Evolutionary conservation across 2,797 vertebrate genomes (phyloP).

Genomic region (Hoplostethus atlanticus): DNA sequence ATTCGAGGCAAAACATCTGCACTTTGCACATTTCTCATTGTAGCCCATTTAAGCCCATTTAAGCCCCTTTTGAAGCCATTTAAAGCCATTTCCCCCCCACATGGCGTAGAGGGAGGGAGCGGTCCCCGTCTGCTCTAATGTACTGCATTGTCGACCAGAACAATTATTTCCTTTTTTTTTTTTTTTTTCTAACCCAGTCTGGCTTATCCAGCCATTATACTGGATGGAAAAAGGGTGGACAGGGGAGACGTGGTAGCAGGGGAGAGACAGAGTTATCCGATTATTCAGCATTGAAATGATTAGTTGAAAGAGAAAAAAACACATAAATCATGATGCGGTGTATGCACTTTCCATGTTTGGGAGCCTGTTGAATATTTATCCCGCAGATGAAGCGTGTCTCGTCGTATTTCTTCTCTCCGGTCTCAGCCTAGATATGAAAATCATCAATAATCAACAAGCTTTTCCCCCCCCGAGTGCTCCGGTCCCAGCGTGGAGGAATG

Average conservation of each 20-base stretch:
- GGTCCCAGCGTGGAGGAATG: neutral
- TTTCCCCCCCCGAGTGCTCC: conserved; percentile 4
- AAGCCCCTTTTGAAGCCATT: conserved; percentile 64
- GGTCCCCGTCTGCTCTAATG: conserved; percentile 52
- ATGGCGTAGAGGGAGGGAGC: conserved; percentile 55
- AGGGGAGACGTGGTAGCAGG: conserved; percentile 27
- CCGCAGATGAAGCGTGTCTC: conserved; percentile 27
- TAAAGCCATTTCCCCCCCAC: conserved; percentile 63
- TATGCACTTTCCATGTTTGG: conserved; percentile 32
- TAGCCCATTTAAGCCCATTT: conserved; percentile 70
- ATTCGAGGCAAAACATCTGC: conserved; percentile 54
- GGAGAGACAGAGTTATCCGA: conserved; percentile 25
- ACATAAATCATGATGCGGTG: neutral
- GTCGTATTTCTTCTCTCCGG: conserved; percentile 37
- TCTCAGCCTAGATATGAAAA: conserved; percentile 38
- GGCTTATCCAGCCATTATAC: conserved; percentile 70
- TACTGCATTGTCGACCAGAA: conserved; percentile 77
- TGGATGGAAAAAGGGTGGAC: conserved; percentile 35
- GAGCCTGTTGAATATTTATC: conserved; percentile 55
- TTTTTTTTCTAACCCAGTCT: conserved; percentile 58
- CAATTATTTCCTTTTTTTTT: conserved; percentile 73
- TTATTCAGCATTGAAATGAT: conserved; percentile 47
- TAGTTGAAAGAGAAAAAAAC: neutral
- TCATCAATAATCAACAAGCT: conserved; percentile 55
- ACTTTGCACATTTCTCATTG: conserved; percentile 64